Base-by-base conservation (phyloP, 2,113 vertebrate genomes). In the Cheilinus undulatus region DNA sequence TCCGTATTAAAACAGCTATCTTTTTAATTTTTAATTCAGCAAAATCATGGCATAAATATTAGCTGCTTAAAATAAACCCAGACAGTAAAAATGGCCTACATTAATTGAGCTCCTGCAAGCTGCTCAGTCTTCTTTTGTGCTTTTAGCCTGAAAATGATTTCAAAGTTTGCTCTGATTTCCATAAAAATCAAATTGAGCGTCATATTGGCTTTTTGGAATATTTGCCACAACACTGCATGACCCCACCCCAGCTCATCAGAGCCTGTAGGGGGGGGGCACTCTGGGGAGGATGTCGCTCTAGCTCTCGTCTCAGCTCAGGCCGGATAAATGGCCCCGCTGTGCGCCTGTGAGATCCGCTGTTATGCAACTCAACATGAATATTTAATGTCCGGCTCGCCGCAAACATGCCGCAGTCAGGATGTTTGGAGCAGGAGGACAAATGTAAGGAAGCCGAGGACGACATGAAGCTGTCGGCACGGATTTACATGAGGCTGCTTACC, bases 341-440 rank as follows among this genome's bases (percentile, higher is more conserved):
- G 66, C 17, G 19, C 23, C 63, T 40, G 53, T 49, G 51, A 69
- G 60, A 80, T 73, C 69, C 17, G 51, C 63, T 42, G 71, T 76
- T 69, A 61, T 71, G 73, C 52, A 73, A 56, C 48, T 32, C 69
- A 6, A 65, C 69, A 79, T 89, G 46, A 80, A 87, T 87, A 79
- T 85, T 89, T 89, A 78, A 88, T 80, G 14, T 0, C 0, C 3
- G 12, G 58, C 42, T 79, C 53, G 53, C 71, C 46, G 4, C 56
- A 68, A 64, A 62, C 60, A 78, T 58, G 32, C 32, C 51, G 24
- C 53, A 72, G 26, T 56, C 69, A 17, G 51, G 70, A 73, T 76
- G 26, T 78, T 76, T 81, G 43, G 52, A 52, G 57, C 76, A 28
- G 0, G 45, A 73, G 52, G 75, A 82, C 75, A 77, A 73, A 68